A percentile compares a stretch with the other conserved stretches of the same genome.
These are phyloP conservation scores for Poicephalus meyeri DNA, from an alignment of 2,113 vertebrate species.

Conservation along the genomic window DNA sequence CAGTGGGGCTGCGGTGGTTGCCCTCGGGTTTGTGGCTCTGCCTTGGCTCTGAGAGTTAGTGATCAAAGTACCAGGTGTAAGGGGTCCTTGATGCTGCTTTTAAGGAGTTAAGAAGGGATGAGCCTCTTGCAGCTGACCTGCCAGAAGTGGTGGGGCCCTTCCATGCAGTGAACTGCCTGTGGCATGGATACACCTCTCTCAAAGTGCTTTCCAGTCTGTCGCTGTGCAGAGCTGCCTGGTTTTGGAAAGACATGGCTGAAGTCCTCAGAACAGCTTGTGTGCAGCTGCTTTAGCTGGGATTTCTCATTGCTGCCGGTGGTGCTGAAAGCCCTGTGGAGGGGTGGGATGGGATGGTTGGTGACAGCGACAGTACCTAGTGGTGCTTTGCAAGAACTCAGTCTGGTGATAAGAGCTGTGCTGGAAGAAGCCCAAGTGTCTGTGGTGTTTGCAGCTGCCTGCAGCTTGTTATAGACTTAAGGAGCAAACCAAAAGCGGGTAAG, in stretches of 20 bases:
- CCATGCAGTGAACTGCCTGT: background rate
- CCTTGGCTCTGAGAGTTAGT: fast-evolving
- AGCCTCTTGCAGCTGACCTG: background rate
- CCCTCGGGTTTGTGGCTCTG: background rate
- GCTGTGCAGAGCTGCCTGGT: background rate
- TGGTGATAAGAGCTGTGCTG: background rate
- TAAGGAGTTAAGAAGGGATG: background rate
- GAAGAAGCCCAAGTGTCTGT: background rate
- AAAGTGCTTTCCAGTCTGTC: too few relatives aligned
- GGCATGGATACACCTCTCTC: background rate
- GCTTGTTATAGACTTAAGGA: background rate
- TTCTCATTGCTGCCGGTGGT: background rate
- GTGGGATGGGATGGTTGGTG: background rate
- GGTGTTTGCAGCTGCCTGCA: background rate
- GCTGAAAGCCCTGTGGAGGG: too few relatives aligned
- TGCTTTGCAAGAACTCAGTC: background rate
- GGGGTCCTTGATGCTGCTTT: background rate
- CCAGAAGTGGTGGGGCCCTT: background rate
- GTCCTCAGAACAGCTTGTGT: fast-evolving
- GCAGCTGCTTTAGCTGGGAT: background rate
- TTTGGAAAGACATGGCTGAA: background rate
- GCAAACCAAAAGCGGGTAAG: background rate
- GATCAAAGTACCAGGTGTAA: fast-evolving
- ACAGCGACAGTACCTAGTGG: background rate
- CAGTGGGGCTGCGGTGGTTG: too few relatives aligned